Base-by-base conservation (phyloP, 2,888 invertebrate species). In the Acanthococcus lagerstroemiae region DNA sequence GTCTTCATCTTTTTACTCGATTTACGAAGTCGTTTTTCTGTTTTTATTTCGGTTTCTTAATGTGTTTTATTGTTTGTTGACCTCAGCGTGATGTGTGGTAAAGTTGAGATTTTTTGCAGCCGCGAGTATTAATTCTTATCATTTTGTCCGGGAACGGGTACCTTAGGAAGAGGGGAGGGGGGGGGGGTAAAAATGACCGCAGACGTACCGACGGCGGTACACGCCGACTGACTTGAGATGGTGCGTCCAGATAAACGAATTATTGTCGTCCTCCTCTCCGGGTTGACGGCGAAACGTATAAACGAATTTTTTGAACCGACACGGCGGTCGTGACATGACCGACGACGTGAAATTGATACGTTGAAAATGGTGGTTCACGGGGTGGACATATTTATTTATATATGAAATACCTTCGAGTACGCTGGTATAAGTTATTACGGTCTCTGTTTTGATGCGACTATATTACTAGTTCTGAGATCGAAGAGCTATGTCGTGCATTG, bases 241-340 rank as follows among this genome's bases (percentile, higher is more conserved):
- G 37, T 37, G 37, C 27, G 26, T 65, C n/a, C 22, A 27, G 26
- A 44, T n/a, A 44, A 61, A 61, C n/a, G 22, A 24, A 54, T 54
- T 54, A 48, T 45, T 19, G 46, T 60, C 17, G 26, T 48, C 17
- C 21, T 12, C n/a, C 24, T 50, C 25, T 45, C 26, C 45, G 6
- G 25, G 12, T 3, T 7, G 25, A 46, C 30, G n/a, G 45, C n/a
- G 24, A 22, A 37, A 21, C 25, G 46, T 22, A n/a, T n/a, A 15
- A 58, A 58, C 21, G 37, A 26, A 25, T 2, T 48, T 55, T 63
- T 67, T 70, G 12, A n/a, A 37, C 37, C 37, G 12, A 9, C 37
- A 37, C 37, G n/a, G n/a, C n/a, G 37, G n/a, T 37, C 37, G 37
- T 37, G 37, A 37, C 37, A 37, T 37, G 37, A 37, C 12, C n/a